These are phyloP conservation scores for Apeltes quadracus DNA, from an alignment of 2,113 vertebrate genomes.

Conservation along the genomic window DNA sequence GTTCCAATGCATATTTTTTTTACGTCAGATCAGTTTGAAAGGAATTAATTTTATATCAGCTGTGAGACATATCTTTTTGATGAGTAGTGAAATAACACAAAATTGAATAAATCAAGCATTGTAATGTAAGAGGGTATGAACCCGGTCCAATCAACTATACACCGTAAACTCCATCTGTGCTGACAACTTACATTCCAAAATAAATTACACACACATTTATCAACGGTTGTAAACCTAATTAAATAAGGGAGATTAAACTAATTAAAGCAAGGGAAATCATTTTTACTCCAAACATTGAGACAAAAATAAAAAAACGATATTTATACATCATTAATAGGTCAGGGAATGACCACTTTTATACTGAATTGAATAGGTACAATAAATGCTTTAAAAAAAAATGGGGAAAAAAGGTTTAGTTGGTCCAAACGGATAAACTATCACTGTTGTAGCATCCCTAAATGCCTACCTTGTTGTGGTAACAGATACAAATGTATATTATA, in stretches of 20 bases:
- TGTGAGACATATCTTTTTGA: not conserved
- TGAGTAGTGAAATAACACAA: not conserved
- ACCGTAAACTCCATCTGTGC: not conserved
- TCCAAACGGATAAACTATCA: constrained; percentile 13
- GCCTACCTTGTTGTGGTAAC: not conserved
- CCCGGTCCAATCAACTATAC: not conserved
- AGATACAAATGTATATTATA: constrained; percentile 25
- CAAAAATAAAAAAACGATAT: constrained; percentile 47
- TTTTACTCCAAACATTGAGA: constrained; percentile 43
- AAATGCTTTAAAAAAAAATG: constrained; percentile 33
- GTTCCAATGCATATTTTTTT: no score
- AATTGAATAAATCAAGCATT: not conserved
- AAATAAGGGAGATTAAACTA: no score
- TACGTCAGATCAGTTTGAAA: not conserved
- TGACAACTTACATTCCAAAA: not conserved
- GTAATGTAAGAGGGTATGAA: not conserved
- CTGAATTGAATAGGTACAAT: constrained; percentile 8
- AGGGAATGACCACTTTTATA: constrained; percentile 46
- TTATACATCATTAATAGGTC: constrained; percentile 30
- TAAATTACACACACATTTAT: not conserved
- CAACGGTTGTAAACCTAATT: not conserved
- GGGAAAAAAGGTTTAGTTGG: not conserved
- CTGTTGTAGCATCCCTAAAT: constrained; percentile 16
- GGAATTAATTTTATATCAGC: not conserved
- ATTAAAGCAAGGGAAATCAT: constrained; percentile 17